A percentile compares a stretch with the other conserved stretches of the same genome.
Evolutionary conservation across 2,113 vertebrate genomes (phyloP).

Genomic region (Capra hircus): DNA sequence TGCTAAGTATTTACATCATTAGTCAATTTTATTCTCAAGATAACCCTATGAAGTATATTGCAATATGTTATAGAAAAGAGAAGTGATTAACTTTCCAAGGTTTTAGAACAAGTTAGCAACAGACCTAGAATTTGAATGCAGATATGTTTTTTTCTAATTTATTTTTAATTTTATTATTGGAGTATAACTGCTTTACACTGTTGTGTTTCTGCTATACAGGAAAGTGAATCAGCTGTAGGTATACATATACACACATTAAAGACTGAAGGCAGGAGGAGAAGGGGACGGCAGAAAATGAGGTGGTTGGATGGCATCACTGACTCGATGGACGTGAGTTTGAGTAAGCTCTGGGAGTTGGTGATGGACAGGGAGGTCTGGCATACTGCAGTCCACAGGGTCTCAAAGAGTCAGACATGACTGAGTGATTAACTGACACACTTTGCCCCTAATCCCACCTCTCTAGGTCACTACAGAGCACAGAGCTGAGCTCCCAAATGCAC

Average conservation of each 20-base stretch:
- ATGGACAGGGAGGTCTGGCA: neutral
- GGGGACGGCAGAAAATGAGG: neutral
- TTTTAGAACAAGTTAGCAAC: neutral
- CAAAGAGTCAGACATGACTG: neutral
- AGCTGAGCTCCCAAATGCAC: neutral
- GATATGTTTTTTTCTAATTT: neutral
- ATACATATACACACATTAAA: neutral
- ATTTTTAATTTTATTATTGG: neutral
- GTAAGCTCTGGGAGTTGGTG: neutral
- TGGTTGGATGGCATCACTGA: neutral
- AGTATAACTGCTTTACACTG: neutral
- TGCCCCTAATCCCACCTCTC: neutral
- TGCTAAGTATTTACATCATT: neutral
- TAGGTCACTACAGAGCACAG: neutral
- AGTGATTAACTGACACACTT: neutral
- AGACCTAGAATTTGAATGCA: neutral
- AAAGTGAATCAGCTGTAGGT: neutral
- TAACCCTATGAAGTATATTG: neutral
- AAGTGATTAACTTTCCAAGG: neutral
- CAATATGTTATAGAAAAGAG: neutral
- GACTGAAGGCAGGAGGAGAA: neutral
- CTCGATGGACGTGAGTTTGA: neutral
- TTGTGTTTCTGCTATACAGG: neutral
- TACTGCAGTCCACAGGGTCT: neutral
- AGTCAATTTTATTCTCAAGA: neutral